Percentiles rank a stretch among this genome's conserved stretches.
Evolutionary conservation across 2,888 invertebrate species (phyloP).

Genomic region (Phyto melanocephala): DNA sequence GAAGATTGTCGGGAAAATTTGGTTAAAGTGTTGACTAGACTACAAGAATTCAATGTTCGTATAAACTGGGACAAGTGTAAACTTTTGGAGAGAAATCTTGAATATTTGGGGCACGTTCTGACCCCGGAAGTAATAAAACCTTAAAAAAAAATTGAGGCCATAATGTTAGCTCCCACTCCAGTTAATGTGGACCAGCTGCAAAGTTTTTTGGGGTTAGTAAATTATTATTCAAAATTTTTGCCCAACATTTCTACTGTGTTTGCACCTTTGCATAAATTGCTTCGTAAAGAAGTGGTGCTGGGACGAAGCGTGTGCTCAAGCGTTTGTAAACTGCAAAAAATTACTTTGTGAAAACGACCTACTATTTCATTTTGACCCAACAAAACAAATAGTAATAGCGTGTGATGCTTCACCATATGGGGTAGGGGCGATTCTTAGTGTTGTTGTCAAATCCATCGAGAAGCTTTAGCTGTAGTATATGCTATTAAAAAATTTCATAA

Average conservation of each 20-base stretch:
- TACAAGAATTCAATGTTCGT: conserved; percentile 31
- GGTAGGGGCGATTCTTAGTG: conserved; percentile 3
- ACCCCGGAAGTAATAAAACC: conserved; percentile 55
- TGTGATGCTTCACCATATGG: conserved; percentile 23
- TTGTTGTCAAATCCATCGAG: conserved; percentile 14
- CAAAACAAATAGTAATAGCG: conserved; percentile 14
- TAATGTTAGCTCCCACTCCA: conserved; percentile 24
- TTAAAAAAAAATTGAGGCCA: conserved; percentile 45
- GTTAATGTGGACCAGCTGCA: conserved; percentile 25
- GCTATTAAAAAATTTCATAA: conserved; percentile 14
- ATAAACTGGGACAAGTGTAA: conserved; percentile 44
- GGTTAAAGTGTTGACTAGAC: conserved; percentile 22
- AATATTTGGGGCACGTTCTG: conserved; percentile 51
- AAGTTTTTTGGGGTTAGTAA: conserved; percentile 45
- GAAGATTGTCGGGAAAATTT: conserved; percentile 26
- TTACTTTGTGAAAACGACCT: conserved; percentile 21
- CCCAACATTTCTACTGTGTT: conserved; percentile 31
- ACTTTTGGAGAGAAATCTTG: conserved; percentile 38
- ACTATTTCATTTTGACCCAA: conserved; percentile 32
- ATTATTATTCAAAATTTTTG: conserved; percentile 37
- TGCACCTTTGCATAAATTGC: conserved; percentile 31
- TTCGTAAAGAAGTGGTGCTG: conserved; percentile 51
- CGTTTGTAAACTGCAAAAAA: conserved; percentile 28
- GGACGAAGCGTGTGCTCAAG: neutral
- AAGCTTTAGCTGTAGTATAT: conserved; percentile 10